Base-by-base conservation (phyloP, 2,888 invertebrate species). In the Stenolophus ochropezus region DNA sequence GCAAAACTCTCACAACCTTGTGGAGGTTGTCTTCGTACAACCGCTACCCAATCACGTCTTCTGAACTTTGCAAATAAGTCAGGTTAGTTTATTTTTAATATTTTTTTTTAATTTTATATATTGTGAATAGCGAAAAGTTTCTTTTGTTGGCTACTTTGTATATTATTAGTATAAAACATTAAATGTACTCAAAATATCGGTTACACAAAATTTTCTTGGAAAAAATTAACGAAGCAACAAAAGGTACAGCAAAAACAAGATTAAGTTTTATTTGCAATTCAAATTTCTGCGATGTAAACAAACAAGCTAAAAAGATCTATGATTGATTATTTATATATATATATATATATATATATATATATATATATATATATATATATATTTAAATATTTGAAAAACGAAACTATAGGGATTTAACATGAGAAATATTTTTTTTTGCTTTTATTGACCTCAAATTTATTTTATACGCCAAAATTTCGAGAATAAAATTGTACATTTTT, bases 1-100 rank as follows among this genome's bases (percentile, higher is more conserved):
- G 42, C 71, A 33, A 73, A 42, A 69, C 51, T 80, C 42, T 16
- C 23, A 27, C 80, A 80, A 73, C 80, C 73, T 80, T 80, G 80
- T 73, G 80, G 80, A 80, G 80, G 80, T 80, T 80, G 80, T 80
- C 21, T 69, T 58, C 58, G 6, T 18, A 53, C 80, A 80, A 80
- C 80, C 49, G 73, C 21, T 18, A 42, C 47, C 18, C 21, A 6
- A n/a, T 27, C 33, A 33, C 33, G 25, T 14, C 18, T 33, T 25
- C 69, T 27, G 69, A 69, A 33, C 25, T 42, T 42, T 3, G 71
- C 4, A 42, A 47, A 20, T 61, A n/a, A n/a, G 16, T 21, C 75
- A 75, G 75, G 75, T 75, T 75, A 75, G 75, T 75, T 18, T 53
- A n/a, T n/a, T n/a, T n/a, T n/a, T n/a, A n/a, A n/a, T n/a, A n/a